A percentile compares a stretch with the other conserved stretches of the same genome.
These are phyloP conservation scores for Notolepis coatsorum DNA, from an alignment of 2,797 vertebrate genomes.

Conservation along the genomic window DNA sequence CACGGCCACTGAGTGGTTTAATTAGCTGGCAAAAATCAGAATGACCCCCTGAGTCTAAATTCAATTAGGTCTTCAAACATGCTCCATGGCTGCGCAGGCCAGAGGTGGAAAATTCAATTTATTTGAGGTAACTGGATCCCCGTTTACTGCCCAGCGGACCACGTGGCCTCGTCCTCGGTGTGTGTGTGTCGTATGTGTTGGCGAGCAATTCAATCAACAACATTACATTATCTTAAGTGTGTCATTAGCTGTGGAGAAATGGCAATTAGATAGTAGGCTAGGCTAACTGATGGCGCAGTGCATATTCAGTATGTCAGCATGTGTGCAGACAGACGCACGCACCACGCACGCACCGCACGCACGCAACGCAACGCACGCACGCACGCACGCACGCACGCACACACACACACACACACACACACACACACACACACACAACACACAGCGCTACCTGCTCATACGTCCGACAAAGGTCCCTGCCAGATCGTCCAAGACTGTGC, in stretches of 20 bases:
- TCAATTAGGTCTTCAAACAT: constrained; percentile 76
- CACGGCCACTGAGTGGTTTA: constrained; percentile 58
- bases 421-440: no score
- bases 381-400: no score
- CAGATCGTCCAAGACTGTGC: no score
- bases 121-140: constrained; percentile 76
- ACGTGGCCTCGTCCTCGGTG: constrained; percentile 57
- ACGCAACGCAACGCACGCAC: no score
- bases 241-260: constrained; percentile 76
- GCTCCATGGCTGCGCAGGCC: constrained; percentile 60
- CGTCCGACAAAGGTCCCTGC: no score
- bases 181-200: constrained; percentile 68
- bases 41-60: constrained; percentile 60
- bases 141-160: constrained; percentile 58
- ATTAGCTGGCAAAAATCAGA: constrained; percentile 71
- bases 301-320: constrained; percentile 4
- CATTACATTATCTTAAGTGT: constrained; percentile 77
- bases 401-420: no score
- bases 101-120: constrained; percentile 80
- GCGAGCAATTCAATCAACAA: constrained; percentile 72
- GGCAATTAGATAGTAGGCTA: constrained; percentile 62
- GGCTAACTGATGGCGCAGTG: constrained; percentile 42
- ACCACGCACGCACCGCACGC: no score
- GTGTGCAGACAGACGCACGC: no score
- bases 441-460: no score